These are phyloP conservation scores for Phalacrocorax aristotelis DNA, from an alignment of 2,113 vertebrate species.

Conservation along the genomic window DNA sequence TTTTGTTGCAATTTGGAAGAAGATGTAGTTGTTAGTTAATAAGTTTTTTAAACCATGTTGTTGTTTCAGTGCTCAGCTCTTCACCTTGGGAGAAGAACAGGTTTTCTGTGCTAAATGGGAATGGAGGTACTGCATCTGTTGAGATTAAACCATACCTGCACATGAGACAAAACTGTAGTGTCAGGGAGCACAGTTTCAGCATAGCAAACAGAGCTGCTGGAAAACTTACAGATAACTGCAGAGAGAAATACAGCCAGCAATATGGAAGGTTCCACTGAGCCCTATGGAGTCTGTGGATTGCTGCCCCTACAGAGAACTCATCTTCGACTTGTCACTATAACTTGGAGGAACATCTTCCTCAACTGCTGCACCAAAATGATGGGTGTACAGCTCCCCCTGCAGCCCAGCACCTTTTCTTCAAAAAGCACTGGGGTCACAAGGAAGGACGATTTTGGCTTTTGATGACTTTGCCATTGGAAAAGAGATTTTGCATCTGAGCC, in stretches of 20 bases:
- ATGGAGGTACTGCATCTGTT: background rate
- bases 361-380: background rate
- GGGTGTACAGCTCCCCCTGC: background rate
- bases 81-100: background rate
- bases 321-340: background rate
- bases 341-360: background rate
- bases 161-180: background rate
- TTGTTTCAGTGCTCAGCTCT: background rate
- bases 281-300: background rate
- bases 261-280: background rate
- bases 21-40: background rate
- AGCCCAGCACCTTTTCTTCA: background rate
- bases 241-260: background rate
- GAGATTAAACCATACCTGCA: background rate
- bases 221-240: background rate
- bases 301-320: background rate
- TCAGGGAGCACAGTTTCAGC: background rate
- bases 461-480: background rate
- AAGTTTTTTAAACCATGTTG: background rate
- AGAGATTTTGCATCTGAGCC: background rate
- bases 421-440: background rate
- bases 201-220: background rate
- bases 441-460: background rate
- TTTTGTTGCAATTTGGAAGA: background rate
- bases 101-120: constrained; percentile 1